Evolutionary conservation across 2,797 vertebrate species (phyloP).

Genomic region (Rhinoraja longicauda): DNA sequence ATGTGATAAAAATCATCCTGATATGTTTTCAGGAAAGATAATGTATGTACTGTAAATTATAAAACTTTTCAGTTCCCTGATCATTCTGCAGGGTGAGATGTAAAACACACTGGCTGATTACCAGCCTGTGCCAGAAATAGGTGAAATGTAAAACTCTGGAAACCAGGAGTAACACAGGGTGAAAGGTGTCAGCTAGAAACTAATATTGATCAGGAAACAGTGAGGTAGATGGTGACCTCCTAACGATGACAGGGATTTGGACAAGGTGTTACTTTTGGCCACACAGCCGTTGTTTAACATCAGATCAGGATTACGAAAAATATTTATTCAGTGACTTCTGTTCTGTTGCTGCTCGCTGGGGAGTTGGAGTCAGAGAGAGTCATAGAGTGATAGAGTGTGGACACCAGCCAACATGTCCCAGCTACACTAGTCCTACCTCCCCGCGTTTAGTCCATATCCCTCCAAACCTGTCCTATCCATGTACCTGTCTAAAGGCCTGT

Average conservation of each 20-base stretch:
- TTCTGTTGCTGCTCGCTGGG: no score
- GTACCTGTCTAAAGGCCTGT: no score
- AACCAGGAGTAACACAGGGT: background rate
- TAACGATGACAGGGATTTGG: background rate
- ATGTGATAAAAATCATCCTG: background rate
- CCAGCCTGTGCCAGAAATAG: background rate
- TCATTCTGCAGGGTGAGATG: background rate
- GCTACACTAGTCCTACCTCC: no score
- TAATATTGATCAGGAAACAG: background rate
- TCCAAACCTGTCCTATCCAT: background rate
- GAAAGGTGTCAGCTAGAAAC: background rate
- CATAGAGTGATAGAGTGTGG: no score
- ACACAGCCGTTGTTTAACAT: background rate
- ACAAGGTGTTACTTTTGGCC: background rate
- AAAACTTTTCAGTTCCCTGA: background rate
- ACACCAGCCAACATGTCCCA: no score
- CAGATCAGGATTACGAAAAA: background rate
- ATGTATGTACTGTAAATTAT: background rate
- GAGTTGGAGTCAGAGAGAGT: no score
- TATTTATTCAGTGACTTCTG: background rate
- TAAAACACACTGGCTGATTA: background rate
- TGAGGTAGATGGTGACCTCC: background rate
- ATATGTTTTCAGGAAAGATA: background rate
- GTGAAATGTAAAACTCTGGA: background rate
- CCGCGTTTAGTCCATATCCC: no score